Base-by-base conservation (phyloP, 2,888 invertebrate genomes). In the Stegana nigrithorax region DNA sequence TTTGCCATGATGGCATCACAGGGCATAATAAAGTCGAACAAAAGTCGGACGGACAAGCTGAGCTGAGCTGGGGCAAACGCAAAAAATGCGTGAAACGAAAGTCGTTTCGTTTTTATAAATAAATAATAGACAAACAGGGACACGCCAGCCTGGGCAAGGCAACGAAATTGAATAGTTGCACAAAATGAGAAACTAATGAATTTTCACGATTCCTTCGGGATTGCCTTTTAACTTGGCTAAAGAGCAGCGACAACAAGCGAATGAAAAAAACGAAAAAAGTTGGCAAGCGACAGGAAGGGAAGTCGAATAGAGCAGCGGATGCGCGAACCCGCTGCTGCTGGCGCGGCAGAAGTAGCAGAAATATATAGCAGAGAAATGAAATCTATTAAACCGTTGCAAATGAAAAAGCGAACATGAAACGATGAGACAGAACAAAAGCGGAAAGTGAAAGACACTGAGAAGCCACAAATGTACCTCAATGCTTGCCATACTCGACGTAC, bases 131-230 rank as follows among this genome's bases (percentile, higher is more conserved):
- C 12, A 12, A 23, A 17, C 51, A 14, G 17, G 7, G 17, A 21
- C 26, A 51, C n/a, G n/a, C n/a, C n/a, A n/a, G n/a, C n/a, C n/a
- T n/a, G n/a, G n/a, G 17, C 51, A 21, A 55, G 21, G 36, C 10
- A 55, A 32, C 53, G n/a, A 27, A 53, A 29, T 21, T 55, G 32
- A 32, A 55, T 32, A 17, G 53, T 32, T 14, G 53, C 26, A 55
- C 19, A 69, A 77, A 75, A 67, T 67, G 65, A 72, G 73, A 76
- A 74, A 76, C 76, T 76, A 76, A 76, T 78, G 76, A 78, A 76
- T 76, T 76, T 78, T 73, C 72, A 69, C 63, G 65, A 59, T 58
- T 47, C 62, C 57, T 76, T 60, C 69, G 76, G 76, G 76, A 76
- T 71, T 76, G 68, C 64, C 72, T 62, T 61, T 53, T 55, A 55